Evolutionary conservation across 1,140 invertebrate species (phyloP), one percentile per base, ranked within the genome.

Genomic region (Drosophila eugracilis): DNA sequence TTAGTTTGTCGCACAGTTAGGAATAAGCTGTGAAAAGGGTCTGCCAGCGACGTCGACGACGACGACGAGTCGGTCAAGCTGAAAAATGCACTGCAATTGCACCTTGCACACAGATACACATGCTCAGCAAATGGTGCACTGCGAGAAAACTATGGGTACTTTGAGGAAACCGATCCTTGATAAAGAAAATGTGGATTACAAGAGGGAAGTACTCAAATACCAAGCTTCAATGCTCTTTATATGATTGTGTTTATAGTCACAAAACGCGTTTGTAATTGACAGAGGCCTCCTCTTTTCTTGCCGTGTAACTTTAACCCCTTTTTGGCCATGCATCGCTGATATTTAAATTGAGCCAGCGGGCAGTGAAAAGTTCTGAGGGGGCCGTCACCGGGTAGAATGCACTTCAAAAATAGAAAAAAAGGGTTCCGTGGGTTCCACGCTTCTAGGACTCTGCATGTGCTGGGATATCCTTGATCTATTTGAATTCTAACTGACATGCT

Each of bases 81-180:
- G 83, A 88, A 88, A 88, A 88, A 83, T 86, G 50, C 66, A 62
- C 70, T 86, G 83, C 83, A 88, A 86, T 88, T 86, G 83, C 83
- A 86, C 83, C 83, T 86, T 81, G 78, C 49, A 78, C 57, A 72
- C 28, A 71, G 32, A 57, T 32, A 79, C 44, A 53, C 39, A 67
- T 15, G 28, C 5, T 39, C 22, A 39, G 26, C 24, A 39, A 32
- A n/a, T 24, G 26, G 14, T 32, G 26, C 55, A 57, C 37, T 71
- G 26, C 1, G 0, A 70, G 57, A 24, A 37, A 24, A 24, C 14
- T 5, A 62, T 12, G 19, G 21, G 5, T 42, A 12, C 10, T 32
- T 32, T n/a, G n/a, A n/a, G n/a, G n/a, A n/a, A n/a, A n/a, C n/a
- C n/a, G n/a, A n/a, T n/a, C n/a, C n/a, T n/a, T n/a, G n/a, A n/a